Evolutionary conservation across 2,888 invertebrate genomes (phyloP), one percentile per base, ranked within the genome.

Genomic region (Argyresthia goedartella): DNA sequence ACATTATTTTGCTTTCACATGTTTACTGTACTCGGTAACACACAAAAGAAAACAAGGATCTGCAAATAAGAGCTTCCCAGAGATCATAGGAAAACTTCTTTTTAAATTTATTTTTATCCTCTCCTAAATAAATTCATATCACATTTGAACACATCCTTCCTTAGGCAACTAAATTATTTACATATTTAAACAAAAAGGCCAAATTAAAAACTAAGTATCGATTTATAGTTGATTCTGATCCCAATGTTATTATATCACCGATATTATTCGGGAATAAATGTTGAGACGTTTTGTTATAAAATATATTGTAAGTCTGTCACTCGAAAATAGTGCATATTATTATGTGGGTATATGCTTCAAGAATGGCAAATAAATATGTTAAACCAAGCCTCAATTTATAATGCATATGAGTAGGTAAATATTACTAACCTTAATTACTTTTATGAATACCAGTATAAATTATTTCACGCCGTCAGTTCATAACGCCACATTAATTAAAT

Each of bases 31-130:
- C 53, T 49, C 49, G 54, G 48, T 57, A 53, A 45, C 45, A 56
- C 55, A 56, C 54, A 33, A n/a, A 11, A 42, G 66, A 64, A 59
- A 66, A 60, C 53, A 63, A 53, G 66, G n/a, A 14, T 68, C 57
- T 61, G 76, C 84, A 80, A 67, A 67, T 76, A 80, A 85, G 86
- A 85, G 84, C 78, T 81, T 80, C 71, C 79, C 64, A 81, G 86
- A 86, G 86, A 86, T 86, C 86, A 86, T 81, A 68, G 79, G 84
- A 86, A 86, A 86, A 84, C 84, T 84, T 81, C 67, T 69, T 75
- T 73, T 67, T 70, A 68, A 65, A 71, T 49, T 41, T 11, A 50
- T 46, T 43, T 48, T 14, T 43, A 51, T 68, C 63, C 65, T 69
- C 70, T 69, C 81, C 80, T 81, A 81, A 79, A 77, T 73, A 82